Conservation (phyloP, 2,113 vertebrate species). For the Sterna hirundo region DNA sequence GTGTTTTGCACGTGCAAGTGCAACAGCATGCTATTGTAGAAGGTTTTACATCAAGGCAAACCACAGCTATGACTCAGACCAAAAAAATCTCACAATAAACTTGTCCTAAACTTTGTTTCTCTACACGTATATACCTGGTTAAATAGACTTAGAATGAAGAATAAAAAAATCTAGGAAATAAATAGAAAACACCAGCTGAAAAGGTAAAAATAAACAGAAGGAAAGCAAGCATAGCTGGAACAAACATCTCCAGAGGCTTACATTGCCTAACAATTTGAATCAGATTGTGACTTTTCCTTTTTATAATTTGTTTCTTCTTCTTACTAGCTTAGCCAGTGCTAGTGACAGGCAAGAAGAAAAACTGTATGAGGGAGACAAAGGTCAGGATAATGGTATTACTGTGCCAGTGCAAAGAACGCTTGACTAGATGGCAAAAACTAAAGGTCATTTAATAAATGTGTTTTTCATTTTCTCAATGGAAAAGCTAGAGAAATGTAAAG, state of each 20-base stretch:
- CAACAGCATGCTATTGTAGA: slow-evolving; percentile 8
- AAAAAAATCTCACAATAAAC: not conserved
- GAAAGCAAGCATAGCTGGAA: not conserved
- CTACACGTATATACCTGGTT: not conserved
- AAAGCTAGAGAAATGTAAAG: not conserved
- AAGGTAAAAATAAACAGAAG: not conserved
- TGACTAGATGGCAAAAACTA: slow-evolving; percentile 26
- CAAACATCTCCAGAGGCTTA: not conserved
- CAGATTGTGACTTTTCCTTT: not conserved
- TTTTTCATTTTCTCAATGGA: slow-evolving; percentile 33
- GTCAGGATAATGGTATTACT: slow-evolving; percentile 45
- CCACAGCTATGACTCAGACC: slow-evolving; percentile 10
- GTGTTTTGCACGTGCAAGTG: slow-evolving; percentile 33
- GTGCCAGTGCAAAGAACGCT: not conserved
- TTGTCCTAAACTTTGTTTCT: not conserved
- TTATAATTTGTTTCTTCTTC: not conserved
- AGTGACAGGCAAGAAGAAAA: slow-evolving; percentile 38
- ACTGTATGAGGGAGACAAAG: slow-evolving; percentile 31
- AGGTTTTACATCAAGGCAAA: slow-evolving; percentile 41
- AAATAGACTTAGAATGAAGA: not conserved
- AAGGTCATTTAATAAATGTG: slow-evolving; percentile 49
- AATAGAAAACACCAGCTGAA: not conserved
- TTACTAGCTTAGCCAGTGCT: not conserved
- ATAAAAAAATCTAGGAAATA: not conserved
- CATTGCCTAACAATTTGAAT: not conserved